Evolutionary conservation across 2,888 invertebrate genomes (phyloP).

Genomic region (Ecdyonurus torrentis): DNA sequence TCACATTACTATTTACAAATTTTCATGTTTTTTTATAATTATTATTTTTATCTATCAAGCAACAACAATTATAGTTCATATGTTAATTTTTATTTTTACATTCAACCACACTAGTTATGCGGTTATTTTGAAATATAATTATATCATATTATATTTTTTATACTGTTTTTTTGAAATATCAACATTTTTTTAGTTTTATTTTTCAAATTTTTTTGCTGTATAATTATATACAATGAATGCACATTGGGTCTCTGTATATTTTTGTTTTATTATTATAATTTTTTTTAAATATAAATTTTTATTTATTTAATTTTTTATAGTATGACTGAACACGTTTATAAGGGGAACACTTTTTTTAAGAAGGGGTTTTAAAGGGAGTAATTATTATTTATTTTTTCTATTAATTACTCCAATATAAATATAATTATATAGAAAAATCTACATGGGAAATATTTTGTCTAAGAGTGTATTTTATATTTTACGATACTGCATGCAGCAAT

Average conservation of each 20-base stretch:
- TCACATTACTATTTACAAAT: no score
- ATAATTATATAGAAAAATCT: no score
- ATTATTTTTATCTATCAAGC: not conserved
- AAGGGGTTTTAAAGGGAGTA: no score
- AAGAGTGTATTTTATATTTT: no score
- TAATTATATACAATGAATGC: not conserved
- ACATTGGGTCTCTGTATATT: not conserved
- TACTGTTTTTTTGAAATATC: not conserved
- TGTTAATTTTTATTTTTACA: not conserved
- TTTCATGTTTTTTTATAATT: not conserved
- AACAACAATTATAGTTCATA: not conserved
- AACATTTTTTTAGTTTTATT: not conserved
- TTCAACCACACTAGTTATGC: no score
- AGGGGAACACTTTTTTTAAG: not conserved
- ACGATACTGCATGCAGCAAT: no score
- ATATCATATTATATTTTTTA: not conserved
- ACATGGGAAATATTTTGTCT: no score
- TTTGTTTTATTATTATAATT: not conserved
- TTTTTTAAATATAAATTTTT: no score
- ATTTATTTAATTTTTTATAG: no score
- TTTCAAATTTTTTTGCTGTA: not conserved
- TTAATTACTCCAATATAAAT: no score
- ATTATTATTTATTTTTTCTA: no score
- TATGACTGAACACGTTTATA: not conserved
- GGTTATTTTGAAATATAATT: no score